Evolutionary conservation across 2,113 vertebrate species (phyloP).

Genomic region (Callocephalon fimbriatum): DNA sequence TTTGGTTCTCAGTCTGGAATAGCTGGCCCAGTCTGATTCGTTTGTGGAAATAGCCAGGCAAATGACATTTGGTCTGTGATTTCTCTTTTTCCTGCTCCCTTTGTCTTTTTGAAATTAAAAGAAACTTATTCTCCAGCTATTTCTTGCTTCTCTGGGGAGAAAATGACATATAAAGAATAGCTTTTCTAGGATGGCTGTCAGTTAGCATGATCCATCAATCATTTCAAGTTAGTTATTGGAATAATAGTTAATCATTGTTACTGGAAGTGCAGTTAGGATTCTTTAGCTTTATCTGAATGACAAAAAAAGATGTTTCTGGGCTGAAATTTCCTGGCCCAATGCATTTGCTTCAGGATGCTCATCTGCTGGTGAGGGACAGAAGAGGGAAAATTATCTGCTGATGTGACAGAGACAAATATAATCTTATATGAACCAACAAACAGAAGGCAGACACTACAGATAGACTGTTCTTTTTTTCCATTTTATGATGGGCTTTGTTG

Average conservation of each 20-base stretch:
- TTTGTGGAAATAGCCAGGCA: neutral
- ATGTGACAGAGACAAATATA: neutral
- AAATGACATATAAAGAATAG: slow-evolving; percentile 1
- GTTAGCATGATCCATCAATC: slow-evolving; percentile 35
- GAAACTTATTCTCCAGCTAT: neutral
- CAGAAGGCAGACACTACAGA: neutral
- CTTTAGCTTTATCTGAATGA: neutral
- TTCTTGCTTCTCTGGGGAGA: neutral
- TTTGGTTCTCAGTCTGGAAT: neutral
- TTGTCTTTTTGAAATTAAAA: neutral
- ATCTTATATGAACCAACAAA: neutral
- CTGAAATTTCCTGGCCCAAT: neutral
- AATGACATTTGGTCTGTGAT: neutral
- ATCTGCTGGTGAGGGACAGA: neutral
- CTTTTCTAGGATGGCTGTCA: slow-evolving; percentile 26
- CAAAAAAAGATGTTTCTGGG: neutral
- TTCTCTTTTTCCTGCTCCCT: neutral
- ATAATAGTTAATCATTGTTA: slow-evolving; percentile 10
- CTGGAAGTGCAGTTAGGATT: neutral
- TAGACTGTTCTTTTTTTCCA: neutral
- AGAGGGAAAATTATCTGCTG: neutral
- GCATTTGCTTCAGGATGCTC: neutral
- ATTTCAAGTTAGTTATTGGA: neutral
- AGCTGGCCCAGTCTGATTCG: neutral
- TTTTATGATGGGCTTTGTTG: neutral